phyloP scores from a whole-genome alignment of 2,797 vertebrate genomes.

The Cottoperca gobio region DNA sequence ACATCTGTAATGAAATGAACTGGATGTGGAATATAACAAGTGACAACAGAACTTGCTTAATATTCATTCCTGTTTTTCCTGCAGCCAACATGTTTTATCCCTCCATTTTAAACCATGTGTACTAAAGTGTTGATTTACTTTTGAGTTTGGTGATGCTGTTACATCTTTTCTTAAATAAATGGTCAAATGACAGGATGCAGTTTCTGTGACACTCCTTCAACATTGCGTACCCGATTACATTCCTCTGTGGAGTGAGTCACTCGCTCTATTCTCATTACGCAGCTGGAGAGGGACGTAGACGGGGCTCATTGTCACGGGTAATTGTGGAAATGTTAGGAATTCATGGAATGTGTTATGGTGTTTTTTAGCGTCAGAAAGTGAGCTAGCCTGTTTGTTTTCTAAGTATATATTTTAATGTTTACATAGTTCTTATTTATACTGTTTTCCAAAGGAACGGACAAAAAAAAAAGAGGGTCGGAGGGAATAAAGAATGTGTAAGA shows the following conservation, averaged over 20 bases:
- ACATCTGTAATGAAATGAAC: neutral
- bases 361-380: neutral
- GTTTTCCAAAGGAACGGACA: neutral
- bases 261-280: neutral
- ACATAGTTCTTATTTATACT: too few relatives aligned
- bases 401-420: neutral
- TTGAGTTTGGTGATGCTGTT: conserved; percentile 1
- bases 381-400: neutral
- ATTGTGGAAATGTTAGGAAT: conserved; percentile 24
- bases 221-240: conserved; percentile 10
- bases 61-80: neutral
- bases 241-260: conserved; percentile 33
- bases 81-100: conserved; percentile 1
- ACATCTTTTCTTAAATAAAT: conserved; percentile 63
- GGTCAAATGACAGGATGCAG: conserved; percentile 8
- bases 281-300: neutral
- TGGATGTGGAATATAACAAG: neutral
- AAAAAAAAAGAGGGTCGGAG: neutral
- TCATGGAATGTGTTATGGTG: conserved; percentile 40
- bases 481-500: neutral
- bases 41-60: neutral
- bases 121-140: neutral
- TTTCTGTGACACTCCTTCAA: conserved; percentile 59
- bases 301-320: neutral
- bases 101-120: neutral